Percentiles rank a stretch among this genome's conserved stretches.
phyloP scores from a whole-genome alignment of 1,140 invertebrate species.

The Neotoxoptera formosana region DNA sequence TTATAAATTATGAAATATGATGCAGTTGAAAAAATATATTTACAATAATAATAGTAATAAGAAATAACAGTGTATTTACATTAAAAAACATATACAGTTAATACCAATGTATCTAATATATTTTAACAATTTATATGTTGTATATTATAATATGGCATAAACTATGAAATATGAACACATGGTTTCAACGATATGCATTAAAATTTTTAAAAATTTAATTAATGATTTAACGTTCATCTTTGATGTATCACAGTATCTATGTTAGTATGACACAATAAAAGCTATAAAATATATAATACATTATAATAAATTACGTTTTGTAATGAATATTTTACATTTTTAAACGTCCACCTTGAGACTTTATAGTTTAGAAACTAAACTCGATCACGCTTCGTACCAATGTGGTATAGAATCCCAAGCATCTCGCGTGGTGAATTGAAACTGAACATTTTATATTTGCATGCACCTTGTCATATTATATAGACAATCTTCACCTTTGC shows the following conservation, averaged over 20 bases:
- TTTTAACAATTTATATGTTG: background rate
- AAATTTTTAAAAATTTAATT: background rate
- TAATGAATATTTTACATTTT: background rate
- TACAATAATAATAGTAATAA: background rate
- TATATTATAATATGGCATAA: background rate
- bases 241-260: background rate
- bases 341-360: background rate
- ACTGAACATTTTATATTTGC: background rate
- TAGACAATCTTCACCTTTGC: background rate
- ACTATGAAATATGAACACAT: conserved; percentile 25
- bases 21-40: background rate
- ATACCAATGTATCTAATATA: background rate
- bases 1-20: too few relatives aligned
- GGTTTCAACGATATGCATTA: conserved; percentile 40
- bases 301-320: background rate
- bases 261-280: conserved; percentile 11
- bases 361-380: background rate
- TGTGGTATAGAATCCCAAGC: background rate
- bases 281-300: background rate
- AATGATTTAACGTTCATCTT: background rate
- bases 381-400: background rate
- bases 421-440: background rate
- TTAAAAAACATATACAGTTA: background rate
- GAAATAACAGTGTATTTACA: background rate
- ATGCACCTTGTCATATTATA: background rate